Evolutionary conservation across 1,140 invertebrate species (phyloP), one percentile per base, ranked within the genome.

Genomic region (Drosophila bocki): DNA sequence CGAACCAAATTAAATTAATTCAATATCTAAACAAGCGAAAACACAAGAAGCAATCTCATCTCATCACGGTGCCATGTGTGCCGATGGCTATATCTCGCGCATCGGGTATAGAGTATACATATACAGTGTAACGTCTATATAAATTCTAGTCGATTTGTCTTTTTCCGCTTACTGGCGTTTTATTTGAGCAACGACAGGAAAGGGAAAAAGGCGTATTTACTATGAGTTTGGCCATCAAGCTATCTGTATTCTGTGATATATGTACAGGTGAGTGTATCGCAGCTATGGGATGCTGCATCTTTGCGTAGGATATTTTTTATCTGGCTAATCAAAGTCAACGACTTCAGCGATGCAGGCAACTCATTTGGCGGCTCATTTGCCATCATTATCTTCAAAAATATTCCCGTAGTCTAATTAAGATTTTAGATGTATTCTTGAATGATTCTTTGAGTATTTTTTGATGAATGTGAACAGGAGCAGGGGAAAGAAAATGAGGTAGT

Each of bases 81-180:
- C 57, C 11, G 22, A 51, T 51, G 35, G 37, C 29, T 50, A 44
- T 51, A 41, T 70, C 51, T 57, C 35, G 56, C 19, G 1, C 8
- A 22, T 54, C 19, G 19, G 7, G 47, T 48, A 33, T 53, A 39
- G 41, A 37, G 37, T 41, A 68, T 56, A 61, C 56, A 57, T 58
- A 42, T 59, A 42, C 44, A 64, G 61, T 61, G 35, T 22, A 48
- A 56, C 19, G 13, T 56, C 53, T 56, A 51, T 50, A 17, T 26
- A 68, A 91, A 82, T 92, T 92, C 88, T 91, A 87, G 91, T 92
- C 84, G 91, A 92, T 92, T 92, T 92, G 91, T 92, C 91, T 92
- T 92, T 92, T 92, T 92, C 91, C 91, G 91, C 91, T 92, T 92
- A 92, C 91, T 92, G 91, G 61, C 88, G 85, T 92, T 91, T 91